phyloP scores from a whole-genome alignment of 2,888 invertebrate species.

The Drosophila meridiana region DNA sequence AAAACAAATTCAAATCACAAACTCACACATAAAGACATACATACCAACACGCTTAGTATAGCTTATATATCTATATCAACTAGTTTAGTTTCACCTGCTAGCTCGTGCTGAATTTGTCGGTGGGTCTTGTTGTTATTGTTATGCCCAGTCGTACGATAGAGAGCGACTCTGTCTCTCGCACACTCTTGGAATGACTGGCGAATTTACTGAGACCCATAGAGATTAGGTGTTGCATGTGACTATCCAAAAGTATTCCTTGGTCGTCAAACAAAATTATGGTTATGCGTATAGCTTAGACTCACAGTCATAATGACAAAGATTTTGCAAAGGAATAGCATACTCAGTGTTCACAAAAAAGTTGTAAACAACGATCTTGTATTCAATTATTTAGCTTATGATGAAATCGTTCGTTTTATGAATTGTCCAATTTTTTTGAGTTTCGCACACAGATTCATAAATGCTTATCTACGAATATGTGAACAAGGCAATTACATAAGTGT shows the following conservation, averaged over 20 bases:
- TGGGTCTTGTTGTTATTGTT: constrained; percentile 9
- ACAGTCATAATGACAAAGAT: background rate
- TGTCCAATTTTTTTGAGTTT: too few species aligned
- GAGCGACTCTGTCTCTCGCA: background rate
- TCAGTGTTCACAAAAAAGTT: background rate
- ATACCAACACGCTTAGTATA: background rate
- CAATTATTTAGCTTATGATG: background rate
- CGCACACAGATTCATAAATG: too few species aligned
- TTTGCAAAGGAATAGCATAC: background rate
- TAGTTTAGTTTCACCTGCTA: constrained; percentile 50
- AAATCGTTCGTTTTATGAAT: constrained; percentile 4
- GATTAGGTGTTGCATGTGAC: constrained; percentile 55
- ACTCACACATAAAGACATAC: background rate
- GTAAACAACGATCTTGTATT: background rate
- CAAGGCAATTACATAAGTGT: too few species aligned
- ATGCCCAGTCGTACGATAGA: background rate
- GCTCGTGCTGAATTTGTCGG: constrained; percentile 8
- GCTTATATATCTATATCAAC: constrained; percentile 22
- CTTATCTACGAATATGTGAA: too few species aligned
- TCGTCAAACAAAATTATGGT: background rate
- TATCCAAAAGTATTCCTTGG: constrained; percentile 6
- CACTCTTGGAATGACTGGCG: constrained; percentile 31
- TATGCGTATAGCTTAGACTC: background rate
- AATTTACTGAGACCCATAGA: constrained; percentile 28
- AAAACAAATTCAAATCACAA: too few species aligned